A percentile compares a stretch with the other conserved stretches of the same genome.
Evolutionary conservation across 2,797 vertebrate genomes (phyloP).

Genomic region (Mormyrops boulengeri): DNA sequence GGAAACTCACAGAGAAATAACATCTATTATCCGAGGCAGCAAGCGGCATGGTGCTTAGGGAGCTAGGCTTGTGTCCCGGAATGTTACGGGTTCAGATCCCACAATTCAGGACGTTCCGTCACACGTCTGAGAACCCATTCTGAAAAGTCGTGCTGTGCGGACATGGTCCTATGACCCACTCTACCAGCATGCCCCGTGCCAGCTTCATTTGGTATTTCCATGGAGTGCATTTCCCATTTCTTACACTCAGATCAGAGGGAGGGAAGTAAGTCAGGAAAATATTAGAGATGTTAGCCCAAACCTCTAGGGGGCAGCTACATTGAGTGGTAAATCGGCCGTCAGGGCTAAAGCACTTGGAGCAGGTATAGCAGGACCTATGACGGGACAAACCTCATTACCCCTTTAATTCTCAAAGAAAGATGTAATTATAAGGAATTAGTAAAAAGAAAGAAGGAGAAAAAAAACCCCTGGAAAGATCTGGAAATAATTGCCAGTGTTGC

Average conservation of each 20-base stretch:
- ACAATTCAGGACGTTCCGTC: not conserved
- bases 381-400: not conserved
- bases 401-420: slow-evolving; percentile 10
- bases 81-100: not conserved
- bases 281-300: not conserved
- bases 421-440: slow-evolving; percentile 11
- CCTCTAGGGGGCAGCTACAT: not conserved
- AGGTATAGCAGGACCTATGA: not conserved
- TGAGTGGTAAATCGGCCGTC: not conserved
- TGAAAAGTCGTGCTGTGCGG: not conserved
- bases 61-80: not conserved
- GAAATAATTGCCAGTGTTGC: slow-evolving; percentile 35
- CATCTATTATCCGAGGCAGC: not conserved
- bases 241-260: not conserved
- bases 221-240: not conserved
- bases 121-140: not conserved
- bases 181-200: not conserved
- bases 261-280: not conserved
- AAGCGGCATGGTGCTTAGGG: not conserved
- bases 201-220: not conserved
- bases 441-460: not conserved
- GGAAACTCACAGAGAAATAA: slow-evolving; percentile 7
- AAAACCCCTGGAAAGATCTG: slow-evolving; percentile 11
- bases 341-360: not conserved
- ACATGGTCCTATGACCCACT: not conserved